phyloP scores from a whole-genome alignment of 2,797 vertebrate genomes.

The Sandelia bainsii region DNA sequence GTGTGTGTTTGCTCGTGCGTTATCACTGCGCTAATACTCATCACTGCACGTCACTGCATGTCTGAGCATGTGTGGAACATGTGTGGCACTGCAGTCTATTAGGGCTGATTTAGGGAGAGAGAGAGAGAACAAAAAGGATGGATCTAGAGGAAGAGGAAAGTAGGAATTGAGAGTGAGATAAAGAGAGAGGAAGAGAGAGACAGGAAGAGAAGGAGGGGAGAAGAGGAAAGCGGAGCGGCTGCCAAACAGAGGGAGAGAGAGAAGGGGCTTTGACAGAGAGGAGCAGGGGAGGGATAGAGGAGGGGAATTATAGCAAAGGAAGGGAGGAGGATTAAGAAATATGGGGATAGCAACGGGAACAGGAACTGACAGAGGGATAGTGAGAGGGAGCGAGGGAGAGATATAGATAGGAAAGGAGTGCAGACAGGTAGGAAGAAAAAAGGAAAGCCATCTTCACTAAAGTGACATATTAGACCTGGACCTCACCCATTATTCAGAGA shows the following conservation, averaged over 20 bases:
- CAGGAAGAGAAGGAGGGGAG: constrained; percentile 29
- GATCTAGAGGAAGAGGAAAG: constrained; percentile 13
- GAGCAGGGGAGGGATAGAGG: constrained; percentile 48
- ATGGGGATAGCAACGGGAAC: constrained; percentile 54
- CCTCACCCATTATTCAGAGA: constrained; percentile 20
- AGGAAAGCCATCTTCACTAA: constrained; percentile 21
- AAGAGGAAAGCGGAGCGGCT: constrained; percentile 38
- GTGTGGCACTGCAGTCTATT: constrained; percentile 72
- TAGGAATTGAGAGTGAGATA: constrained; percentile 27
- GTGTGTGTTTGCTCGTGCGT: constrained; percentile 13
- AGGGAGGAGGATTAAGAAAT: constrained; percentile 67
- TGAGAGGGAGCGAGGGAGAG: constrained; percentile 22
- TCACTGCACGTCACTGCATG: constrained; percentile 56
- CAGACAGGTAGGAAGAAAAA: constrained; percentile 59
- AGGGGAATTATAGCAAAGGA: constrained; percentile 63
- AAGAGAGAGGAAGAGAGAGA: constrained; percentile 29
- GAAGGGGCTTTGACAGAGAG: constrained; percentile 45
- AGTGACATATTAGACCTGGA: constrained; percentile 44
- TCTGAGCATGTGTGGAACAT: constrained; percentile 61
- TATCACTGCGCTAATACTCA: constrained; percentile 57
- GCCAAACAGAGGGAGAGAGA: constrained; percentile 34
- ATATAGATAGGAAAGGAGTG: constrained; percentile 32
- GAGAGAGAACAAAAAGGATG: constrained; percentile 4
- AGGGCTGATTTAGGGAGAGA: constrained; percentile 62
- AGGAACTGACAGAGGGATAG: constrained; percentile 66